Evolutionary conservation across 1,140 invertebrate species (phyloP), one percentile per base, ranked within the genome.

Genomic region (Halictus rubicundus): DNA sequence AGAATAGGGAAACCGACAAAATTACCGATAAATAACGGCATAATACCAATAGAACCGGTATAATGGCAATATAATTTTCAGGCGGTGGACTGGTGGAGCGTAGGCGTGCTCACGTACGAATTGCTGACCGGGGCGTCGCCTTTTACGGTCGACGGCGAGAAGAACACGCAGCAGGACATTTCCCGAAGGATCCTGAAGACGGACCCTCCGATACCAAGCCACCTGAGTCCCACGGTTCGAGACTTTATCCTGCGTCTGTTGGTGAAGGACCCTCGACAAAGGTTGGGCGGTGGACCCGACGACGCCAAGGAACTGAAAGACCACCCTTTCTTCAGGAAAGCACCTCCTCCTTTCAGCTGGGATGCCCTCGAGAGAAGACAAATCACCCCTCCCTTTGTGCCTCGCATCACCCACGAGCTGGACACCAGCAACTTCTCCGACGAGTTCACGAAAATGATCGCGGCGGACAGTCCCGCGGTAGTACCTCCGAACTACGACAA

Each of bases 71-170:
- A 69, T 2, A 37, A 14, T 65, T 57, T 65, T n/a, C 93, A 98
- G 97, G 97, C 97, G 81, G 98, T 99, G 4, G 98, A 99, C 93
- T 99, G 98, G 98, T 99, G 98, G 98, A 98, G 97, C 68, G 96
- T 99, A 0, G 98, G 98, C n/a, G 98, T 99, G 0, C 93, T 99
- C 21, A 98, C 97, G 0, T 99, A 98, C 94, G 98, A 99, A 93
- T 94, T 99, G 12, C 92, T 99, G n/a, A 99, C 98, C 2, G 98
- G 98, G 32, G 97, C 97, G 5, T 99, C 98, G 0, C 98, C 98
- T n/a, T 99, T 99, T 92, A 99, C 98, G 9, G 96, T 98, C 1
- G 97, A 99, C 83, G 97, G 98, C 39, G 97, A 98, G 89, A 96
- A 95, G 88, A 99, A 99, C 92, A 96, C 96, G 9, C 98, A 99